Evolutionary conservation across 2,888 invertebrate species (phyloP).

Genomic region (Oxycera nigricornis): DNA sequence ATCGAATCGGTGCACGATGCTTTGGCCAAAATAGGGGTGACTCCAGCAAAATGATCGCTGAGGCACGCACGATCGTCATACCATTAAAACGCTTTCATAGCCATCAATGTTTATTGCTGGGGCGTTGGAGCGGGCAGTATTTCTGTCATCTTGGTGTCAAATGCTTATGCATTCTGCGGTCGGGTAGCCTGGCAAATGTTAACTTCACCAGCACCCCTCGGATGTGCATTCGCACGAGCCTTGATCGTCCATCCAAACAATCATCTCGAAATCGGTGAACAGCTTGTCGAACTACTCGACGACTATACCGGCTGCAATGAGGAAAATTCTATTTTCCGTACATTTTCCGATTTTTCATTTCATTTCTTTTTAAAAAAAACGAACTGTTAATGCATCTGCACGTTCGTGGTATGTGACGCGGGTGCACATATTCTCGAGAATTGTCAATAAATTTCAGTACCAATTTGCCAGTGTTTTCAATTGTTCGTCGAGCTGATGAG

Average conservation of each 20-base stretch:
- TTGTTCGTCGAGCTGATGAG: too few species aligned
- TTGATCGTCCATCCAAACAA: too few species aligned
- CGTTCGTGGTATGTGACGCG: neutral
- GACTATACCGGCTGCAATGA: neutral
- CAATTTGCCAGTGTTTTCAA: too few species aligned
- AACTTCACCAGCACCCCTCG: neutral
- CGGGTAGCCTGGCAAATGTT: constrained; percentile 1
- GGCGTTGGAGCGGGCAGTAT: constrained; percentile 41
- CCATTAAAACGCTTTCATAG: constrained; percentile 16
- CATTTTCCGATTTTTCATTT: constrained; percentile 17
- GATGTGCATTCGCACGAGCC: too few species aligned
- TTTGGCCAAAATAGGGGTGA: neutral
- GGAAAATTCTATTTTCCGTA: constrained; percentile 30
- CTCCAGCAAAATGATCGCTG: constrained; percentile 14
- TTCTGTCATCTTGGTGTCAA: constrained; percentile 47
- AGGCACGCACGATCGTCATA: constrained; percentile 24
- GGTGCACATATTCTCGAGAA: constrained; percentile 39
- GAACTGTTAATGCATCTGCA: neutral
- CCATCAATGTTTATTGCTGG: constrained; percentile 44
- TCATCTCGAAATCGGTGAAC: too few species aligned
- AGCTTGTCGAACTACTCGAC: too few species aligned
- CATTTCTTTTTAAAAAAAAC: constrained; percentile 11
- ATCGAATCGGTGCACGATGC: constrained; percentile 10
- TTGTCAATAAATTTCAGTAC: constrained; percentile 46
- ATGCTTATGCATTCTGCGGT: constrained; percentile 31